Percentiles rank a stretch among this genome's conserved stretches.
These are phyloP conservation scores for Gambusia holbrooki DNA, from an alignment of 2,113 vertebrate species.

Conservation along the genomic window DNA sequence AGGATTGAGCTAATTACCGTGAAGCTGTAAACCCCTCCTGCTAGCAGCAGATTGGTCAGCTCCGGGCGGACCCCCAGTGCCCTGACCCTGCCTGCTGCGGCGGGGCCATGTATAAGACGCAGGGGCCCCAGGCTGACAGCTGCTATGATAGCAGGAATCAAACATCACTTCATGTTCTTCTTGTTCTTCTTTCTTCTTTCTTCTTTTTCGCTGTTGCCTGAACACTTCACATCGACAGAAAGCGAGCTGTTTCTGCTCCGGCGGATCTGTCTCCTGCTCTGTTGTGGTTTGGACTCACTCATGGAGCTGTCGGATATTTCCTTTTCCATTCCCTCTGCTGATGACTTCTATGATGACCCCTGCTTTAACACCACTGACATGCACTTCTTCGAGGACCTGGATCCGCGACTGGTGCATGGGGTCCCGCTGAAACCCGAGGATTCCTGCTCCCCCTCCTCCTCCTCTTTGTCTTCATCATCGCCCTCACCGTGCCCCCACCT, in stretches of 20 bases:
- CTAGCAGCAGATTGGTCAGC: constrained; percentile 68
- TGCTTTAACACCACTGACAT: constrained; percentile 93
- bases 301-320: constrained; percentile 66
- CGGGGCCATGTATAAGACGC: constrained; percentile 61
- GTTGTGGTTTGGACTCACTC: neutral
- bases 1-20: constrained; percentile 64
- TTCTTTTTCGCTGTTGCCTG: neutral
- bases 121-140: constrained; percentile 15
- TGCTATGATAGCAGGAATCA: neutral
- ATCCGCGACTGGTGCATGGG: constrained; percentile 88
- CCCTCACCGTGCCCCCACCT: constrained; percentile 2
- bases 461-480: neutral
- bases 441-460: neutral
- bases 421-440: constrained; percentile 86
- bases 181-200: neutral
- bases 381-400: constrained; percentile 96
- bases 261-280: neutral
- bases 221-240: neutral
- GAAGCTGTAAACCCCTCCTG: constrained; percentile 71
- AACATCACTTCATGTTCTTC: neutral
- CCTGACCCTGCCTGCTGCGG: constrained; percentile 44
- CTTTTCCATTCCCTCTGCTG: constrained; percentile 86
- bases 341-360: constrained; percentile 91
- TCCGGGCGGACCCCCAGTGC: neutral
- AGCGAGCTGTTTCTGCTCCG: neutral